These are phyloP conservation scores for Diadromus collaris DNA, from an alignment of 2,888 invertebrate genomes.

Conservation along the genomic window DNA sequence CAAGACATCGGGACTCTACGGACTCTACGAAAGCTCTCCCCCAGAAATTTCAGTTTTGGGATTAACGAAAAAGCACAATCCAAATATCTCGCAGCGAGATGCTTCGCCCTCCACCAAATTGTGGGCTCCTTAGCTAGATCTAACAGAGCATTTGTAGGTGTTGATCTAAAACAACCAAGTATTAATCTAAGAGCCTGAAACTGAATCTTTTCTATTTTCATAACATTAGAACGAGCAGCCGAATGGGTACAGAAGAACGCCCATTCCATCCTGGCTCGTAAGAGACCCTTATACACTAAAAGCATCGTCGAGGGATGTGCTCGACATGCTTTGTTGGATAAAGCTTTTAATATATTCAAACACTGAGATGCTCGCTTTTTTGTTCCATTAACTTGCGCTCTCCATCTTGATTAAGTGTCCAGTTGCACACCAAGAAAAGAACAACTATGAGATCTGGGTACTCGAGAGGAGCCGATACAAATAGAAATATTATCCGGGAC, in stretches of 20 bases:
- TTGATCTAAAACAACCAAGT: neutral
- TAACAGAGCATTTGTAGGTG: neutral
- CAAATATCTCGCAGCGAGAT: neutral
- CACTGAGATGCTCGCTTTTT: neutral
- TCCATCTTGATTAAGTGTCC: slow-evolving; percentile 39
- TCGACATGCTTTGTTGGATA: slow-evolving; percentile 6
- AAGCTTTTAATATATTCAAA: slow-evolving; percentile 1
- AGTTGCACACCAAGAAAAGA: slow-evolving; percentile 1
- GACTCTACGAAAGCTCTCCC: too few relatives aligned
- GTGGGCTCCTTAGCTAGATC: slow-evolving; percentile 10
- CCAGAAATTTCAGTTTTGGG: too few relatives aligned
- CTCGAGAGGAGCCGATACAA: neutral
- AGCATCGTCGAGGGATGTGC: slow-evolving; percentile 12
- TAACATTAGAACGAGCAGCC: neutral
- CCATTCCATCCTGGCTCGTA: slow-evolving; percentile 1
- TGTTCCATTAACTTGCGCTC: slow-evolving; percentile 1
- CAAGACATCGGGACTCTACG: too few relatives aligned
- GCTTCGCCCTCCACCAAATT: neutral
- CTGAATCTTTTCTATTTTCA: neutral
- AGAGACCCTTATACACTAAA: slow-evolving; percentile 25
- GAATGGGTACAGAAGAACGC: neutral
- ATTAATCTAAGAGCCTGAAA: neutral
- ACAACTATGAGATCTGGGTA: neutral
- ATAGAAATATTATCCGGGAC: neutral
- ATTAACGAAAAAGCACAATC: neutral